phyloP scores from a whole-genome alignment of 2,113 vertebrate species.

The Zosterops lateralis region DNA sequence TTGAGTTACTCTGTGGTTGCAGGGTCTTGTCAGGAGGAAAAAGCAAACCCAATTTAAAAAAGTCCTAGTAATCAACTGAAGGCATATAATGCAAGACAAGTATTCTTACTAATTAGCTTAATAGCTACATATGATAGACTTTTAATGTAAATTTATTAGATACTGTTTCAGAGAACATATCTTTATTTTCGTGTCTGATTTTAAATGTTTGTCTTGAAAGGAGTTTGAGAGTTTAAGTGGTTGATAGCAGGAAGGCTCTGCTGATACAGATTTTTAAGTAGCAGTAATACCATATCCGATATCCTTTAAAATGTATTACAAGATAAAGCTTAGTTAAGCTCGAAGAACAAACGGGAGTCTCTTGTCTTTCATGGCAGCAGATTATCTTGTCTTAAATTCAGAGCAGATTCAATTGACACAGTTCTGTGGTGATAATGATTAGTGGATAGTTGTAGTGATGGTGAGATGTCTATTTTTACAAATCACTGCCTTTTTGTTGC shows the following conservation, averaged over 20 bases:
- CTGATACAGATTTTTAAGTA: not conserved
- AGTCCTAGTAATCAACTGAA: not conserved
- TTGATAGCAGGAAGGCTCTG: not conserved
- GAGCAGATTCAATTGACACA: not conserved
- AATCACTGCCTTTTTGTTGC: not conserved
- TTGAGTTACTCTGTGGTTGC: not conserved
- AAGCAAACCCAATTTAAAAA: not conserved
- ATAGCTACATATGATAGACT: not conserved
- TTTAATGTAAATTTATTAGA: not conserved
- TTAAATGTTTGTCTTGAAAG: not conserved
- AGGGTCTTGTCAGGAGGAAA: not conserved
- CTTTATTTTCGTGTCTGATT: not conserved
- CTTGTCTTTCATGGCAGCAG: not conserved
- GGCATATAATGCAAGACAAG: not conserved
- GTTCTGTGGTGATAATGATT: not conserved
- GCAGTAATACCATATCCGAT: not conserved
- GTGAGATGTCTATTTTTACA: not conserved
- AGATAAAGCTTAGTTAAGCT: not conserved
- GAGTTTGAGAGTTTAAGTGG: not conserved
- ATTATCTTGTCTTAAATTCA: not conserved
- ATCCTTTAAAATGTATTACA: not conserved
- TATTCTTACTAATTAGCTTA: not conserved
- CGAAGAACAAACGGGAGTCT: not conserved
- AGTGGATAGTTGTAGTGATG: not conserved
- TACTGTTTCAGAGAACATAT: not conserved